Conservation (phyloP, 2,113 vertebrate genomes). For the Grammomys surdaster region DNA sequence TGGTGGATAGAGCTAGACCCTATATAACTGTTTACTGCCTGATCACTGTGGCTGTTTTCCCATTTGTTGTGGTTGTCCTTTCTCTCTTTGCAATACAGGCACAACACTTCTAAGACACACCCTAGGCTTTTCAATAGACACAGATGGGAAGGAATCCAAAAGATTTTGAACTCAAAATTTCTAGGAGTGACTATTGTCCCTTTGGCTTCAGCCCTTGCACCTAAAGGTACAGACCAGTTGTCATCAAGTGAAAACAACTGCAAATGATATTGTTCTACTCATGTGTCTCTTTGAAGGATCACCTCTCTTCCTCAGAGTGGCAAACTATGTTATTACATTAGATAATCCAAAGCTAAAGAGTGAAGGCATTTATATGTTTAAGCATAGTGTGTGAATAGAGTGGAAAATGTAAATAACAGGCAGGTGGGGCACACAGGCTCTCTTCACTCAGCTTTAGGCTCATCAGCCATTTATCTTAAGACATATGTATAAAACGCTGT, state of each 20-base stretch:
- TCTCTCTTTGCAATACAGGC: not conserved
- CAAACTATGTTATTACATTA: not conserved
- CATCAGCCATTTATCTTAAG: not conserved
- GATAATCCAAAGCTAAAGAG: not conserved
- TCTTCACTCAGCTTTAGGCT: not conserved
- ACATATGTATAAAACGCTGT: not conserved
- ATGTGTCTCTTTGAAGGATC: not conserved
- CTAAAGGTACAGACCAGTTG: not conserved
- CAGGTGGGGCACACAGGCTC: not conserved
- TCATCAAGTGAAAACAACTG: not conserved
- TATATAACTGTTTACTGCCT: not conserved
- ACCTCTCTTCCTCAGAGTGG: not conserved
- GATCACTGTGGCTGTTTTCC: too few relatives aligned
- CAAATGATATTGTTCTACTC: not conserved
- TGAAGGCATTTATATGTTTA: not conserved
- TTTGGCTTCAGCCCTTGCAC: not conserved
- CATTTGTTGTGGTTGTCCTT: not conserved
- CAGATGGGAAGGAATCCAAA: not conserved
- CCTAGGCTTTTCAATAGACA: not conserved
- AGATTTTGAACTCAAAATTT: not conserved
- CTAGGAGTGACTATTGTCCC: not conserved
- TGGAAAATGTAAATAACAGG: not conserved
- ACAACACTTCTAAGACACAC: not conserved
- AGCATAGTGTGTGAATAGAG: not conserved
- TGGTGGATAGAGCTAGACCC: not conserved